Percentiles rank a stretch among this genome's conserved stretches.
phyloP scores from a whole-genome alignment of 1,140 invertebrate genomes.

The Drosophila carrolli region DNA sequence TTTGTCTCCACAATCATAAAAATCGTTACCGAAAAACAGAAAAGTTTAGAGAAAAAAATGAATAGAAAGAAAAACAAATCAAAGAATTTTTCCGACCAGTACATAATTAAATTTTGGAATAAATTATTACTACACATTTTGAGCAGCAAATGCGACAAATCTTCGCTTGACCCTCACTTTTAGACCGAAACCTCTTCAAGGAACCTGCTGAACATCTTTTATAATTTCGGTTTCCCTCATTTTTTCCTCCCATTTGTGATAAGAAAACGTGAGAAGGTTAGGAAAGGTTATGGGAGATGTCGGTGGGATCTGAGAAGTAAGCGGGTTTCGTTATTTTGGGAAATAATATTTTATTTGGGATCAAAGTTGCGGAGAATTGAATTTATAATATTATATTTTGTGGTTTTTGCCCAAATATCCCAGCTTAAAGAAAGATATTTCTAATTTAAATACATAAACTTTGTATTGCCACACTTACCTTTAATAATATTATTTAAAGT shows the following conservation, averaged over 20 bases:
- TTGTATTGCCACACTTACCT: too few relatives aligned
- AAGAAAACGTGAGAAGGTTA: conserved; percentile 61
- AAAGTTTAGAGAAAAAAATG: conserved; percentile 20
- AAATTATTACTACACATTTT: conserved; percentile 75
- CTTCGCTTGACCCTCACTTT: conserved; percentile 36
- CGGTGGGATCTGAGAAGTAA: conserved; percentile 40
- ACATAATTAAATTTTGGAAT: conserved; percentile 76
- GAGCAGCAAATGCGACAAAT: conserved; percentile 65
- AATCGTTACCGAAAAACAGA: conserved; percentile 36
- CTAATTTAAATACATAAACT: too few relatives aligned
- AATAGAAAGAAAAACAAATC: conserved; percentile 44
- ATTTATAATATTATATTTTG: too few relatives aligned
- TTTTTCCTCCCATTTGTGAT: conserved; percentile 39
- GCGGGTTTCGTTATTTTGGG: conserved; percentile 7
- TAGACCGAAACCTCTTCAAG: conserved; percentile 1
- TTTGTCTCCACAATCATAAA: conserved; percentile 79
- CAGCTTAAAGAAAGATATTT: too few relatives aligned
- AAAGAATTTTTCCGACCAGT: conserved; percentile 50
- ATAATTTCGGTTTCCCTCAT: conserved; percentile 37
- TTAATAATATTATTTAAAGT: too few relatives aligned
- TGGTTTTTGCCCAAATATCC: too few relatives aligned
- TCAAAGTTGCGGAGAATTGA: not conserved
- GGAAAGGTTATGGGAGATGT: conserved; percentile 49
- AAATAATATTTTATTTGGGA: conserved; percentile 38
- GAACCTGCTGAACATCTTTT: conserved; percentile 43